Conservation (phyloP, 1,140 invertebrate species). For the Temnothorax curvispinosus region DNA sequence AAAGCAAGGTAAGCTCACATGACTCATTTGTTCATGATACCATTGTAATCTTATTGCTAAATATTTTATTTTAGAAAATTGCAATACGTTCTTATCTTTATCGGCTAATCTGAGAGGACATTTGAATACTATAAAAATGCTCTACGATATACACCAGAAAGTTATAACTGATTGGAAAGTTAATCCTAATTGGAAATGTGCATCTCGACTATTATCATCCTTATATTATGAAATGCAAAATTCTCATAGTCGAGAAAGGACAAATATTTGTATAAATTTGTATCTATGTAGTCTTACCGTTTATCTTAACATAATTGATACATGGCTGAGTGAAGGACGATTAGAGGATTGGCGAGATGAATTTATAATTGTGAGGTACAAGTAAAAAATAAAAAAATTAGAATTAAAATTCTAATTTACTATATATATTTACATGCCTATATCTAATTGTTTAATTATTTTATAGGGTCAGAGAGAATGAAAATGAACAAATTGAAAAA, state of each 20-base stretch:
- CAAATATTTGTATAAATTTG: conserved; percentile 84
- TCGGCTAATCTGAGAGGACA: conserved; percentile 78
- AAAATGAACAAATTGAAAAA: conserved; percentile 74
- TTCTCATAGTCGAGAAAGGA: conserved; percentile 81
- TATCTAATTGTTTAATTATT: conserved; percentile 45
- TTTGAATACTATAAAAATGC: conserved; percentile 81
- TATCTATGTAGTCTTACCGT: conserved; percentile 85
- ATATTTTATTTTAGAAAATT: conserved; percentile 71
- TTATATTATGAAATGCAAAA: conserved; percentile 84
- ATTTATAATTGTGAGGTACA: conserved; percentile 86
- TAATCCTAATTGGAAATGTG: conserved; percentile 79
- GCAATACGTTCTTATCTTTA: conserved; percentile 83
- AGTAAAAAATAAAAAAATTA: not conserved
- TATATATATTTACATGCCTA: conserved; percentile 3
- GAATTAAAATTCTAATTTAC: conserved; percentile 5
- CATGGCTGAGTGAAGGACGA: conserved; percentile 86
- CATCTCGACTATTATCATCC: conserved; percentile 82
- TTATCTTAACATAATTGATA: conserved; percentile 86
- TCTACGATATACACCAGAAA: conserved; percentile 84
- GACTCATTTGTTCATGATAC: not conserved
- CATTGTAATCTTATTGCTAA: conserved; percentile 30
- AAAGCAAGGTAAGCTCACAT: conserved; percentile 78
- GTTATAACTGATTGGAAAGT: conserved; percentile 80
- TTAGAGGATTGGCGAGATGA: conserved; percentile 86
- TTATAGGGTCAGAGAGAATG: conserved; percentile 64